Base-by-base conservation (phyloP, 2,888 invertebrate species). In the Boloria selene region DNA sequence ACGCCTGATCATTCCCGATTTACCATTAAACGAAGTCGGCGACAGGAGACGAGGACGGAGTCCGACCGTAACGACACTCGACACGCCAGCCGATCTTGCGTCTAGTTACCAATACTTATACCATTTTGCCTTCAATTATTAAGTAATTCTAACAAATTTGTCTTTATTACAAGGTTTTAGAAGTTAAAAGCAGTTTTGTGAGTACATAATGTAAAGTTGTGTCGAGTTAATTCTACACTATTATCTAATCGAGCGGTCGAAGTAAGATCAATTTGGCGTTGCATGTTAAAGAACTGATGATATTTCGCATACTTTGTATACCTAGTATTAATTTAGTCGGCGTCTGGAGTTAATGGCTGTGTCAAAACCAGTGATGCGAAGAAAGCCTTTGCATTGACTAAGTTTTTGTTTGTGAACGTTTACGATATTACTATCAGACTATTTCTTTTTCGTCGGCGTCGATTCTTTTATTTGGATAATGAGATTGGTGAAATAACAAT, bases 31-130 rank as follows among this genome's bases (percentile, higher is more conserved):
- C 26, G 52, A 64, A 64, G 50, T 63, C 64, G 61, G 26, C 63
- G 66, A 66, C 69, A 66, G 50, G 56, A 61, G 69, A 31, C 31
- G 64, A 61, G 42, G 42, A 16, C 73, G 68, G 79, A 81, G 78
- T 72, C 75, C 80, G 78, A 80, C 82, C 86, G 85, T 83, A 86
- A 88, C 88, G 87, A 76, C 72, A 84, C 79, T 77, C 79, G 90
- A 88, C 81, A 86, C 85, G 85, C 80, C 80, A 73, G 79, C 74
- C 79, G 84, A 81, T 80, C 82, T 77, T 76, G 70, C 74, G 72
- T 87, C 85, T 71, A 75, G 80, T 87, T 49, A 53, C 31, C 10
- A 50, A 26, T 47, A 65, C 47, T 53, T 44, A 54, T 55, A 55
- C 55, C 26, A 54, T 61, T 65, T 55, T 61, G 45, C 65, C 66